phyloP scores from a whole-genome alignment of 2,113 vertebrate species.

The Athene noctua region DNA sequence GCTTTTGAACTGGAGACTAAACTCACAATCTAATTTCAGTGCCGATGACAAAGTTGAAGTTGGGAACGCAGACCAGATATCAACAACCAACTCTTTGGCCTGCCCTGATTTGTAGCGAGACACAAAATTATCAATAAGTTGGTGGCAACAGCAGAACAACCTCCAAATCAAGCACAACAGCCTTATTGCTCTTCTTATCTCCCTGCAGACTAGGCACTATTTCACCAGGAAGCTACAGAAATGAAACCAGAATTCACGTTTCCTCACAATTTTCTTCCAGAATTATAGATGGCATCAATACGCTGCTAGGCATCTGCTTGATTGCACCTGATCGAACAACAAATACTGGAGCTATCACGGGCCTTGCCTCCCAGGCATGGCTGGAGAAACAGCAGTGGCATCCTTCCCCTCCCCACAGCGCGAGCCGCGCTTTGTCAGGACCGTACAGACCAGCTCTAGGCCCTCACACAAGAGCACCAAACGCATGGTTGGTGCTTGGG shows the following conservation, averaged over 20 bases:
- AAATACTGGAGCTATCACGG: fast-evolving
- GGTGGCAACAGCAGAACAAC: slow-evolving; percentile 21
- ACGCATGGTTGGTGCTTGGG: fast-evolving
- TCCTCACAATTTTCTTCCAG: not conserved
- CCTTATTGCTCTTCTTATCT: slow-evolving; percentile 24
- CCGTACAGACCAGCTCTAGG: fast-evolving
- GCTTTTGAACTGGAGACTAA: not conserved
- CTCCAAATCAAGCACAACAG: slow-evolving; percentile 28
- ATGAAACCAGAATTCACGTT: not conserved
- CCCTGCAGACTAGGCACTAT: not conserved
- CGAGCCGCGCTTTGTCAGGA: fast-evolving
- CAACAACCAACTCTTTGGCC: not conserved
- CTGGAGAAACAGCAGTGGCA: not conserved
- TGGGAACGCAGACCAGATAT: not conserved
- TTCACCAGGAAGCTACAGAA: not conserved
- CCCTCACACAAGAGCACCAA: not conserved
- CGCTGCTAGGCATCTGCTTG: not conserved
- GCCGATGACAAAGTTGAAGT: not conserved
- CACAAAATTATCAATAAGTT: slow-evolving; percentile 36
- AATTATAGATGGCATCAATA: slow-evolving; percentile 8
- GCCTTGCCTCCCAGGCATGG: not conserved
- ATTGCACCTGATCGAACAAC: fast-evolving
- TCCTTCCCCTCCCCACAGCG: not conserved
- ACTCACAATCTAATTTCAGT: not conserved
- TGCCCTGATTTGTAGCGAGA: not conserved